Conservation (phyloP, 2,888 invertebrate species). For the Campaea margaritaria region DNA sequence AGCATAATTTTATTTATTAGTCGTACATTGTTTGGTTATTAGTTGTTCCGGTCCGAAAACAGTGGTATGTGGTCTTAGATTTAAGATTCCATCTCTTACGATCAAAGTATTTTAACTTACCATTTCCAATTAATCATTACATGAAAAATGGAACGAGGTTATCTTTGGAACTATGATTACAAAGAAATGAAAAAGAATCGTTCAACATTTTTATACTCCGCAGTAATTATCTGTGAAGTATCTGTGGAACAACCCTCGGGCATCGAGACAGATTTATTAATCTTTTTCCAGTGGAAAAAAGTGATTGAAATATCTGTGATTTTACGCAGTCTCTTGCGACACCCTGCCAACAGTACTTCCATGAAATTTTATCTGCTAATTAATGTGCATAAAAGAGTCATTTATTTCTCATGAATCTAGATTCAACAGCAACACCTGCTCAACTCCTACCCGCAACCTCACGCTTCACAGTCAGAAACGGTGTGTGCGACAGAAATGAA, state of each 20-base stretch:
- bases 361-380: too few species aligned
- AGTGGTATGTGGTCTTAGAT: not conserved
- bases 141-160: conserved; percentile 6
- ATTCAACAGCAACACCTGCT: too few species aligned
- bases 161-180: conserved; percentile 11
- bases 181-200: conserved; percentile 14
- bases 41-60: too few species aligned
- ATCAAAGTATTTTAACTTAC: not conserved
- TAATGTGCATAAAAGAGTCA: too few species aligned
- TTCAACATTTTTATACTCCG: conserved; percentile 9
- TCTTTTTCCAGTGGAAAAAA: conserved; percentile 1
- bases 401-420: too few species aligned
- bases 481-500: too few species aligned
- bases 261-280: not conserved
- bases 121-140: conserved; percentile 5
- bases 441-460: too few species aligned
- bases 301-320: conserved; percentile 7
- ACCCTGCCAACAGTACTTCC: too few species aligned
- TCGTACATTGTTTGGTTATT: not conserved
- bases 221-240: conserved; percentile 3
- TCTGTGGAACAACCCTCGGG: conserved; percentile 3
- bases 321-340: not conserved
- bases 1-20: not conserved
- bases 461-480: too few species aligned
- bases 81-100: too few species aligned